These are phyloP conservation scores for Brachionus rubens DNA, from an alignment of 1,140 invertebrate species.

Conservation along the genomic window DNA sequence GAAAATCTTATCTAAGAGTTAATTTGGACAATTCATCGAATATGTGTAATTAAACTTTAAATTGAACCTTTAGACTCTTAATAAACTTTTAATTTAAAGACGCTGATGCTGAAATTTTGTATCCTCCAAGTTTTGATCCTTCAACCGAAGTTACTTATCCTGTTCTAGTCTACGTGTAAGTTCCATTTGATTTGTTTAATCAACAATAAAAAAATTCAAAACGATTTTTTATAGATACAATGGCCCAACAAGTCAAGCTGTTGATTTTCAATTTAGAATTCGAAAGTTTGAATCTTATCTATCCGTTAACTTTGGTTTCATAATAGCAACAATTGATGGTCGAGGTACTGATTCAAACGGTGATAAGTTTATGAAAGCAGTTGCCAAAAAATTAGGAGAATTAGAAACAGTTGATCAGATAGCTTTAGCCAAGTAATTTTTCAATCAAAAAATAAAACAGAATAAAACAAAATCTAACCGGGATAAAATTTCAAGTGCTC, in stretches of 20 bases:
- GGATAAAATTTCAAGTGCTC: slow-evolving; percentile 26
- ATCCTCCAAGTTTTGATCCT: slow-evolving; percentile 37
- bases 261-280: slow-evolving; percentile 36
- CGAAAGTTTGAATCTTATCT: slow-evolving; percentile 31
- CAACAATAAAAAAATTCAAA: neutral
- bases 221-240: slow-evolving; percentile 29
- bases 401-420: slow-evolving; percentile 30
- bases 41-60: slow-evolving; percentile 7
- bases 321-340: slow-evolving; percentile 42
- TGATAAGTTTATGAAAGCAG: slow-evolving; percentile 38
- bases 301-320: slow-evolving; percentile 7
- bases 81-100: neutral
- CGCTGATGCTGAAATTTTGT: slow-evolving; percentile 39
- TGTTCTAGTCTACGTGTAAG: slow-evolving; percentile 43
- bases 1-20: slow-evolving; percentile 23
- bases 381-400: slow-evolving; percentile 24
- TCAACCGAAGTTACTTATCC: slow-evolving; percentile 20
- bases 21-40: slow-evolving; percentile 28
- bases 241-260: slow-evolving; percentile 27
- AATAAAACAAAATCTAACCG: neutral
- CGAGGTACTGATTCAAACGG: slow-evolving; percentile 35
- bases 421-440: slow-evolving; percentile 26
- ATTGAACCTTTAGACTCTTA: neutral
- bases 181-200: too few species aligned
- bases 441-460: neutral